Conservation (phyloP, 1,140 invertebrate species). For the Drosophila arawakana region DNA sequence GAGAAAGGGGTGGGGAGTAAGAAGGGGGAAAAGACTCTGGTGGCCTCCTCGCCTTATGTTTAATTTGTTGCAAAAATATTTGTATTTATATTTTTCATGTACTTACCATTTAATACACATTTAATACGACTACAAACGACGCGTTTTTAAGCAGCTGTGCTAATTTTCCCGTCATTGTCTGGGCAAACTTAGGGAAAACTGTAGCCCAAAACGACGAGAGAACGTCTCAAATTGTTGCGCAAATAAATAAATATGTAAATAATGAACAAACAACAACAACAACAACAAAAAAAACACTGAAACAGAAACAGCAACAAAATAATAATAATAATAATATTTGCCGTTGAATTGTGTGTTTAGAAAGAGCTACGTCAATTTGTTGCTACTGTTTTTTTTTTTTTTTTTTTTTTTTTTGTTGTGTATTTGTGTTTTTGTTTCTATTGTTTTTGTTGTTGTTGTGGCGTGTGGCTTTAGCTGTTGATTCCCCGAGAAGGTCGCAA, state of each 20-base stretch:
- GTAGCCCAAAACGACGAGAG: constrained; percentile 5
- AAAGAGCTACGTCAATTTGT: constrained; percentile 47
- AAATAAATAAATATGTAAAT: constrained; percentile 48
- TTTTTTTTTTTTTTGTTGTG: constrained; percentile 21
- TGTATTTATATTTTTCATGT: constrained; percentile 66
- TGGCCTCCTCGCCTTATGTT: constrained; percentile 42
- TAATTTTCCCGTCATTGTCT: constrained; percentile 76
- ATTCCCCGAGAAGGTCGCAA: constrained; percentile 35
- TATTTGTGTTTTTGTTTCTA: neutral
- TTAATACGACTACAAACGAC: constrained; percentile 31
- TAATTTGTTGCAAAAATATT: constrained; percentile 76
- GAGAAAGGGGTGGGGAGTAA: neutral
- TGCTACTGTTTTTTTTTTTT: neutral
- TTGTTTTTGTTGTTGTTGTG: constrained; percentile 25
- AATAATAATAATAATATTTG: constrained; percentile 37
- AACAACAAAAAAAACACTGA: constrained; percentile 12
- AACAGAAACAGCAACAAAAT: constrained; percentile 4
- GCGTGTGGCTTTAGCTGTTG: constrained; percentile 35
- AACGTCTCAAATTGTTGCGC: constrained; percentile 23
- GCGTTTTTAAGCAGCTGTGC: constrained; percentile 61
- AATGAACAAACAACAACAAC: constrained; percentile 10
- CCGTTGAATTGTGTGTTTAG: constrained; percentile 33
- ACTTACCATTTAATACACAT: constrained; percentile 68
- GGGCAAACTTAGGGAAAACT: constrained; percentile 64
- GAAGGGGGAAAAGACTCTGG: neutral